Conservation (phyloP, 2,797 vertebrate species). For the Erpetoichthys calabaricus region DNA sequence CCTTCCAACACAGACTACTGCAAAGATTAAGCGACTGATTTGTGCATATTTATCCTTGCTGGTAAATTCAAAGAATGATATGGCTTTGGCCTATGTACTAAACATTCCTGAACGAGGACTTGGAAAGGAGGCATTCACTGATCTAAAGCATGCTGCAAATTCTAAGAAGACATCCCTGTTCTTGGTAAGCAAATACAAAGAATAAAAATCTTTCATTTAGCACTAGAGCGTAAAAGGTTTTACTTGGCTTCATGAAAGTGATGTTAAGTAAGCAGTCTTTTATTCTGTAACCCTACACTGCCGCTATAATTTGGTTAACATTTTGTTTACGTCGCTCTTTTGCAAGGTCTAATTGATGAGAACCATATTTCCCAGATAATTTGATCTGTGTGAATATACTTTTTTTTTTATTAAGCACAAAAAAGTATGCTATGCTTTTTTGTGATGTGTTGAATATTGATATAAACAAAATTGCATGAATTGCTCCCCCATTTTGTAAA, state of each 20-base stretch:
- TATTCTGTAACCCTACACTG: neutral
- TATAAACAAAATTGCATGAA: too few relatives aligned
- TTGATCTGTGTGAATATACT: too few relatives aligned
- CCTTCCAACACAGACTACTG: constrained; percentile 35
- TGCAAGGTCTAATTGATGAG: too few relatives aligned
- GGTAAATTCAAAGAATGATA: constrained; percentile 78
- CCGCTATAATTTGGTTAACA: neutral
- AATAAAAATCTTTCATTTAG: neutral
- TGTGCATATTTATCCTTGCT: constrained; percentile 76
- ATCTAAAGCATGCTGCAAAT: constrained; percentile 60
- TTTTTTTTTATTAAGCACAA: too few relatives aligned
- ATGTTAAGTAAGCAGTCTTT: neutral
- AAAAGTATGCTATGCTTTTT: too few relatives aligned
- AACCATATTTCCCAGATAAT: too few relatives aligned
- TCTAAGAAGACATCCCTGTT: constrained; percentile 65
- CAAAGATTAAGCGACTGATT: constrained; percentile 54
- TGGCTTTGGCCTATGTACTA: constrained; percentile 66
- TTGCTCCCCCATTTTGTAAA: too few relatives aligned
- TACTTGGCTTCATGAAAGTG: neutral
- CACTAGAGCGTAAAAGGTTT: neutral
- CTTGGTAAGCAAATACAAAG: constrained; percentile 45
- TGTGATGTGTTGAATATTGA: too few relatives aligned
- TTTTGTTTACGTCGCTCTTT: neutral
- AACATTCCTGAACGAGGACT: constrained; percentile 71
- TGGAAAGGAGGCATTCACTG: constrained; percentile 68